Evolutionary conservation across 1,140 invertebrate species (phyloP).

Genomic region (Babylonia areolata): DNA sequence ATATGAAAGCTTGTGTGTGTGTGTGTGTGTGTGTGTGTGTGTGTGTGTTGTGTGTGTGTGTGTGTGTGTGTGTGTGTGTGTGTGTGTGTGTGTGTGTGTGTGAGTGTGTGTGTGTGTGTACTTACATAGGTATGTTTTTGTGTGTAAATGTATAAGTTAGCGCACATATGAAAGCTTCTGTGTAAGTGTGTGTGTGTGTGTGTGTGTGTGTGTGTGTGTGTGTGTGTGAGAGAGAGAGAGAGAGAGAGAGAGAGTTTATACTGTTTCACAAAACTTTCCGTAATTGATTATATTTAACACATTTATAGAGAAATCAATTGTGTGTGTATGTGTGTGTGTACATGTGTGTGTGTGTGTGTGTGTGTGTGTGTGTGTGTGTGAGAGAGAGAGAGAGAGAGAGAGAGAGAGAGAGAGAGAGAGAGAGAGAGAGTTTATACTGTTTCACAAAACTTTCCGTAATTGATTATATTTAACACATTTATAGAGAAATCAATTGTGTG

Average conservation of each 20-base stretch:
- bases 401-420: no score
- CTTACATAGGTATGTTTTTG: background rate
- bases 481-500: no score
- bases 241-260: background rate
- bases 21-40: background rate
- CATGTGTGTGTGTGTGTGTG: background rate
- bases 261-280: no score
- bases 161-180: background rate
- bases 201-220: no score
- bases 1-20: no score
- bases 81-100: conserved; percentile 13
- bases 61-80: background rate
- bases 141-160: no score
- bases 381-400: no score
- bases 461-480: no score
- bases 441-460: no score
- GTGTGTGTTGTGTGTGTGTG: background rate
- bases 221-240: no score
- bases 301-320: no score
- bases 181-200: background rate
- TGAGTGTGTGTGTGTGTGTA: background rate
- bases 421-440: background rate
- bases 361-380: background rate
- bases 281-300: no score
- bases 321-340: conserved; percentile 4